A percentile compares a stretch with the other conserved stretches of the same genome.
phyloP scores from a whole-genome alignment of 2,888 invertebrate species.

The Dromius quadrimaculatus region DNA sequence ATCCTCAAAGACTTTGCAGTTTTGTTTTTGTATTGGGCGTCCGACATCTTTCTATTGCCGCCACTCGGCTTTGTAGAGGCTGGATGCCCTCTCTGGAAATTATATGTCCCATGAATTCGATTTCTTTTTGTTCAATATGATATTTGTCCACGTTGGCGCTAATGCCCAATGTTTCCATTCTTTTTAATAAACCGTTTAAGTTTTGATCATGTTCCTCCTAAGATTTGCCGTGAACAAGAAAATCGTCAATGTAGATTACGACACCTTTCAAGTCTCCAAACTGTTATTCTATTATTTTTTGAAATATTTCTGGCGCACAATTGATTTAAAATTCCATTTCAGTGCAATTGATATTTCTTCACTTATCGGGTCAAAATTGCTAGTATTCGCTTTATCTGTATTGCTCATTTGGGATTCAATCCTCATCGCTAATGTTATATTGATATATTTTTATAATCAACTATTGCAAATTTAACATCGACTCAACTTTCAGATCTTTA shows the following conservation, averaged over 20 bases:
- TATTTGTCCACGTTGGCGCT: too few species aligned
- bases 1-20: background rate
- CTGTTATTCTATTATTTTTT: slow-evolving; percentile 13
- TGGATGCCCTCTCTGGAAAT: too few species aligned
- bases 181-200: background rate
- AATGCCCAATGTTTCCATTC: background rate
- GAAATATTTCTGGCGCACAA: slow-evolving; percentile 12
- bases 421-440: too few species aligned
- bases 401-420: too few species aligned
- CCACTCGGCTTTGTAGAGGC: too few species aligned
- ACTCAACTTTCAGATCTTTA: too few species aligned
- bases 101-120: slow-evolving; percentile 11
- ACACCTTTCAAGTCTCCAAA: background rate
- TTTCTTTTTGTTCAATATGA: background rate
- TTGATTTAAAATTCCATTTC: too few species aligned
- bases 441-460: too few species aligned
- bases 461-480: too few species aligned
- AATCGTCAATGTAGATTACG: slow-evolving; percentile 1
- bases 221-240: slow-evolving; percentile 6
- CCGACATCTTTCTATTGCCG: background rate
- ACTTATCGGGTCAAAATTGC: too few species aligned
- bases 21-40: background rate
- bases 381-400: too few species aligned
- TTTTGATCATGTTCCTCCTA: slow-evolving; percentile 11
- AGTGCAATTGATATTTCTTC: too few species aligned